Conservation (phyloP, 1,140 invertebrate species). For the Ectropis grisescens region DNA sequence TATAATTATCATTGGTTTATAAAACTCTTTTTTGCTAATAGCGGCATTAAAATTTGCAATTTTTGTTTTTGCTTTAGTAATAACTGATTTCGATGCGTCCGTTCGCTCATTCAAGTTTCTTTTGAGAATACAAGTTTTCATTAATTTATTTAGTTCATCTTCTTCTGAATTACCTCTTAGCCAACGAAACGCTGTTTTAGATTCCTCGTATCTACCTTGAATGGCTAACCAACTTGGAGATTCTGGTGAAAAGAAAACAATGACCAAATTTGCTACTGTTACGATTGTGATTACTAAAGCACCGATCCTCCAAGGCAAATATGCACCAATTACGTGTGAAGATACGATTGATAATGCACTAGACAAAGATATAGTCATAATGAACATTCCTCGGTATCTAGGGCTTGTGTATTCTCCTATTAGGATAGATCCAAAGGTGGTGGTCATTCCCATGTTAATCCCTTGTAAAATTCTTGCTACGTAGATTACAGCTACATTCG, state of each 20-base stretch:
- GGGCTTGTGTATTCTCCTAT: constrained; percentile 30
- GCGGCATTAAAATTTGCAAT: constrained; percentile 13
- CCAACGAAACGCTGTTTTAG: constrained; percentile 5
- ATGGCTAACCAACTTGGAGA: constrained; percentile 13
- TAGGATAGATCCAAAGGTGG: constrained; percentile 16
- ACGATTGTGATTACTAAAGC: constrained; percentile 17
- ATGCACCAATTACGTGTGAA: constrained; percentile 21
- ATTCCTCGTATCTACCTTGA: constrained; percentile 9
- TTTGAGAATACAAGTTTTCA: constrained; percentile 12
- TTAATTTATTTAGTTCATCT: constrained; percentile 10
- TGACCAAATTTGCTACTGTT: constrained; percentile 13
- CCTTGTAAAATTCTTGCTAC: constrained; percentile 25
- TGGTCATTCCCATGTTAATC: constrained; percentile 19
- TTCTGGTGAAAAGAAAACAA: constrained; percentile 12
- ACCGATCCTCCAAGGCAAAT: too few species aligned
- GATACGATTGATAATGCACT: constrained; percentile 16
- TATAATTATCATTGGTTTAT: constrained; percentile 15
- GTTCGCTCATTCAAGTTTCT: constrained; percentile 2
- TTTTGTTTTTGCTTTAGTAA: constrained; percentile 1
- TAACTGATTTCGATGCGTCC: constrained; percentile 6
- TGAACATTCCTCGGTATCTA: constrained; percentile 22
- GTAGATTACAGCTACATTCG: constrained; percentile 10
- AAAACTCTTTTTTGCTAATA: constrained; percentile 16
- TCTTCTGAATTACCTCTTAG: constrained; percentile 8
- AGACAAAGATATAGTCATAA: constrained; percentile 17